Base-by-base conservation (phyloP, 2,888 invertebrate species). In the Lithophane leautieri region DNA sequence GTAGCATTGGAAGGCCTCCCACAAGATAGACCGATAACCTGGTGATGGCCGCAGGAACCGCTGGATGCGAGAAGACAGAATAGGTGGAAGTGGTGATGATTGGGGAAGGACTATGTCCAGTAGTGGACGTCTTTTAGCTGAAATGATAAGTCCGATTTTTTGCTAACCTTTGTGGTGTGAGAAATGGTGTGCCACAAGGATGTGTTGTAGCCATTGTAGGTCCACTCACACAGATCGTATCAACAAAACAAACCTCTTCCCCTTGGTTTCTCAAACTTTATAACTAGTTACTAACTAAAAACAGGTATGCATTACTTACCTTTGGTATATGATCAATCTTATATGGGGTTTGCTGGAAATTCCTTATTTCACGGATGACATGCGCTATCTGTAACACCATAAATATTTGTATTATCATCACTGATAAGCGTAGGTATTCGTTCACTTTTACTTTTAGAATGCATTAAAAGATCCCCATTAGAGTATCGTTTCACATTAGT, bases 281-380 rank as follows among this genome's bases (percentile, higher is more conserved):
- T n/a, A 52, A 14, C 9, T 47, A 40, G 6, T 11, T 22, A n/a
- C 0, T 16, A 8, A 8, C 8, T 8, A 28, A 11, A 52, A 34
- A 56, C 19, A 11, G 7, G 12, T 16, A 12, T 61, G 12, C 42
- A 34, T 34, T 6, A 81, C 87, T 89, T 79, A 98, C 98, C 96
- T 98, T 98, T 34, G 97, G 97, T 86, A 98, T 98, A 89, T 98
- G 97, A 89, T 98, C 98, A 85, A 99, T 99, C 95, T 98, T 98
- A 93, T 99, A 99, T 0, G 98, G 98, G 2, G 98, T 98, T 93
- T 99, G 98, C 92, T 99, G 99, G 92, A 98, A 99, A 91, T 98
- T 98, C 25, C 98, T 97, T 85, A 99, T 98, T 95, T 99, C 99
- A 71, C 99, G 97, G 85, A 99, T 99, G 11, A 99, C 98, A 91